These are phyloP conservation scores for Apolygus lucorum DNA, from an alignment of 1,140 invertebrate genomes.

Conservation along the genomic window DNA sequence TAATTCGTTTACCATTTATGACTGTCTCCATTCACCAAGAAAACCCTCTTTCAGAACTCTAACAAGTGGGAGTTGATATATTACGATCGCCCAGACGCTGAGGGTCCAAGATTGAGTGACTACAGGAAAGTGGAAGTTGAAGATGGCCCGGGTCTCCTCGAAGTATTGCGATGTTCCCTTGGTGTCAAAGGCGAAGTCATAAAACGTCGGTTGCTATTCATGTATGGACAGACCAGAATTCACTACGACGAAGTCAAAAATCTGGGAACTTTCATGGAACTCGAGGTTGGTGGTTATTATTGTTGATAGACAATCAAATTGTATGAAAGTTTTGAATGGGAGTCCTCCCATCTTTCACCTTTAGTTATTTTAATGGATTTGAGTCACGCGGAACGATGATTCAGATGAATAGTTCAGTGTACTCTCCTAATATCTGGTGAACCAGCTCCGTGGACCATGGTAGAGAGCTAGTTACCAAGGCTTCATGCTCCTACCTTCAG, in stretches of 20 bases:
- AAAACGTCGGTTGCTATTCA: conserved; percentile 64
- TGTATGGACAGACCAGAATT: conserved; percentile 75
- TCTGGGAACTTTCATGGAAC: conserved; percentile 79
- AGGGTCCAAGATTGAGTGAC: conserved; percentile 58
- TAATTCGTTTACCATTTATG: too few species aligned
- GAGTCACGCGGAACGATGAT: too few species aligned
- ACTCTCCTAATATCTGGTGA: too few species aligned
- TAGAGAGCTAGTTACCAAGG: too few species aligned
- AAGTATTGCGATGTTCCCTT: conserved; percentile 47
- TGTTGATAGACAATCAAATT: too few species aligned
- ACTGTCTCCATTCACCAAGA: too few species aligned
- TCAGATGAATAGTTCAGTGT: too few species aligned
- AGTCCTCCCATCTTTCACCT: too few species aligned
- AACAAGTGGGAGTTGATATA: conserved; percentile 56
- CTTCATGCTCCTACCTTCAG: too few species aligned
- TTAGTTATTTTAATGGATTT: too few species aligned
- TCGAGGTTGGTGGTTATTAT: conserved; percentile 76
- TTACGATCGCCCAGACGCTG: conserved; percentile 60
- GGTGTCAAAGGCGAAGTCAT: conserved; percentile 57
- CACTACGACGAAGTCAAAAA: conserved; percentile 76
- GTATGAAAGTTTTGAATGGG: too few species aligned
- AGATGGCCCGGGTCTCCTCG: conserved; percentile 39
- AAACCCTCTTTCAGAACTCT: conserved; percentile 12
- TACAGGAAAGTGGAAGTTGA: conserved; percentile 37
- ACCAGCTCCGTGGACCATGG: too few species aligned